Conservation (phyloP, 1,140 invertebrate genomes). For the Propsilocerus akamusi region DNA sequence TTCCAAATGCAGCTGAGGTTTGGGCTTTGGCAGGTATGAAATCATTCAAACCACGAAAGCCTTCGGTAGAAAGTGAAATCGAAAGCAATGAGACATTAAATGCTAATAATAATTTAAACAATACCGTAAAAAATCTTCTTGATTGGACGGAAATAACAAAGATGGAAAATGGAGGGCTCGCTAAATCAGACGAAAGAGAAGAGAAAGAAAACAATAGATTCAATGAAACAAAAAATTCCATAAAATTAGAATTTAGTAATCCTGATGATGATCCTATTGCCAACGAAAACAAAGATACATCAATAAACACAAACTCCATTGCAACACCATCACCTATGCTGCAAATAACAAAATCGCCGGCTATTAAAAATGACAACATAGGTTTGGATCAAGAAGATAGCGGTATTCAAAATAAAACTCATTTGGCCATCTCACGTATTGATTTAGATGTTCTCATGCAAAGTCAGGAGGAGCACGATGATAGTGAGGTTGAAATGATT, state of each 20-base stretch:
- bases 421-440: no score
- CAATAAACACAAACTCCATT: background rate
- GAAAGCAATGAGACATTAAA: background rate
- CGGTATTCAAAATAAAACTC: no score
- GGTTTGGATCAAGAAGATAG: no score
- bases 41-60: conserved; percentile 10
- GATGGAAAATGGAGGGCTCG: conserved; percentile 9
- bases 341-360: no score
- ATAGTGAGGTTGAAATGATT: background rate
- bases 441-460: no score
- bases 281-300: background rate
- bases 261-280: background rate
- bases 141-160: conserved; percentile 20
- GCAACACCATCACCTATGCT: background rate
- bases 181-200: background rate
- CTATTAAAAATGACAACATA: no score
- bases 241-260: no score
- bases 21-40: conserved; percentile 21
- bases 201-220: background rate
- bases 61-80: conserved; percentile 11
- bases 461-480: background rate
- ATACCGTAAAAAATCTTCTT: conserved; percentile 7
- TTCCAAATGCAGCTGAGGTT: conserved; percentile 16
- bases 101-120: background rate
- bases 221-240: no score